Conservation (phyloP, 2,113 vertebrate genomes). For the Tichodroma muraria region DNA sequence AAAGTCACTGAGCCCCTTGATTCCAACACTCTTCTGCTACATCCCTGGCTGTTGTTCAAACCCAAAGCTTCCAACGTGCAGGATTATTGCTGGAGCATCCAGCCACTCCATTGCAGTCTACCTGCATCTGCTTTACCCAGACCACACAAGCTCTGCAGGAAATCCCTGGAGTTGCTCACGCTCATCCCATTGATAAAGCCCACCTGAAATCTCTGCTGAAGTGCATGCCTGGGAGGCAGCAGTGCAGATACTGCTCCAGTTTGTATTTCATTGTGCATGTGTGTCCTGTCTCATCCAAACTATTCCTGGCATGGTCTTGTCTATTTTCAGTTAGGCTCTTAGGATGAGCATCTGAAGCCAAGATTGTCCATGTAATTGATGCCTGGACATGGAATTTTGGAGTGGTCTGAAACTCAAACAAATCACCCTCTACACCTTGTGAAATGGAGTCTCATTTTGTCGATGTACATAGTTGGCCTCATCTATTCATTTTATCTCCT, state of each 20-base stretch:
- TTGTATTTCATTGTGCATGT: fast-evolving
- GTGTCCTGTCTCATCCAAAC: neutral
- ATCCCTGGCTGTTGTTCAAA: neutral
- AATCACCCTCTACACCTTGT: neutral
- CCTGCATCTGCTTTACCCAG: neutral
- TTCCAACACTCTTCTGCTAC: neutral
- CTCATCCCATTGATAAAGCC: neutral
- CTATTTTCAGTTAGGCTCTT: neutral
- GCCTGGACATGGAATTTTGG: neutral
- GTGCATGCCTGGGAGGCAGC: neutral
- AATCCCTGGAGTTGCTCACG: neutral
- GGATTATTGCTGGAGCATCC: neutral
- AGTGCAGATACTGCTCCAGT: neutral
- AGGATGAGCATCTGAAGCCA: neutral
- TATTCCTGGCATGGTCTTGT: neutral
- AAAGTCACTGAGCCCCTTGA: neutral
- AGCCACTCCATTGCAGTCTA: fast-evolving
- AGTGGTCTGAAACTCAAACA: neutral
- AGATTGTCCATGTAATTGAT: neutral
- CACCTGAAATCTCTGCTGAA: neutral
- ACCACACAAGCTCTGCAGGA: neutral
- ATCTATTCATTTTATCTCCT: neutral
- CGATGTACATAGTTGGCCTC: neutral
- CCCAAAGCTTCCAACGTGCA: neutral
- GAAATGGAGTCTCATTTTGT: neutral